Percentiles rank a stretch among this genome's conserved stretches.
phyloP scores from a whole-genome alignment of 30 jellyfish, hydroid and myxozoan species.

The Morbakka virulenta region DNA sequence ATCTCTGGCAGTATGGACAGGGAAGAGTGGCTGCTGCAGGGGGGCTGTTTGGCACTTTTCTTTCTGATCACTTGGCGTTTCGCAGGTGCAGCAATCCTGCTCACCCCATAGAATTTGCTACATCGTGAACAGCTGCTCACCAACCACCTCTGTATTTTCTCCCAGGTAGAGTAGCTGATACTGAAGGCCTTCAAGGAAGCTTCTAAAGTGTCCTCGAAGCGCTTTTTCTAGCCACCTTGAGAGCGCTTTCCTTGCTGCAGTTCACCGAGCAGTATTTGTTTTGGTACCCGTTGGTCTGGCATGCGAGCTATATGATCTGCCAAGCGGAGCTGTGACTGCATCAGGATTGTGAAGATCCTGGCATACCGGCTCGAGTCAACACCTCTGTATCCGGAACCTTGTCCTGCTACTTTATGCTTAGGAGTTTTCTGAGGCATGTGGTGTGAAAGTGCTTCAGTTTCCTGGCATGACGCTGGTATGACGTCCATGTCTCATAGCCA shows the following conservation, averaged over 20 bases:
- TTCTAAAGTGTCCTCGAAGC: not conserved
- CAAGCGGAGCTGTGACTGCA: not conserved
- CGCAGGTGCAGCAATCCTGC: no score
- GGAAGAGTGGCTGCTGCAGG: not conserved
- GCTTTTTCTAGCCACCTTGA: not conserved
- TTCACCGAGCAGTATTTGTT: not conserved
- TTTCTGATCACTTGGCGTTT: no score
- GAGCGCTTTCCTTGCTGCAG: not conserved
- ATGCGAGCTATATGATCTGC: no score
- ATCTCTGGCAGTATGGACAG: not conserved
- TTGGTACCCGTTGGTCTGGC: no score
- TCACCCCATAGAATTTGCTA: no score
- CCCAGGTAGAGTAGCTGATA: not conserved
- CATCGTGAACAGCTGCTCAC: no score
- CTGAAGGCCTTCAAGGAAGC: not conserved
- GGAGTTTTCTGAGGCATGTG: conserved; percentile 2
- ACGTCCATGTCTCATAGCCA: conserved; percentile 2
- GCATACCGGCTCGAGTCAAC: not conserved
- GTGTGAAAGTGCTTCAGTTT: conserved; percentile 5
- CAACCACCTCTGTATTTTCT: not conserved
- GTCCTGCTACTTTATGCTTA: not conserved
- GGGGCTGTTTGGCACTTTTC: no score
- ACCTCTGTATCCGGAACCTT: not conserved
- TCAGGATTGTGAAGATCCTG: not conserved
- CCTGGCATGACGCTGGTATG: conserved; percentile 24